Evolutionary conservation across 2,797 vertebrate species (phyloP), one percentile per base, ranked within the genome.

Genomic region (Liparis tanakae): DNA sequence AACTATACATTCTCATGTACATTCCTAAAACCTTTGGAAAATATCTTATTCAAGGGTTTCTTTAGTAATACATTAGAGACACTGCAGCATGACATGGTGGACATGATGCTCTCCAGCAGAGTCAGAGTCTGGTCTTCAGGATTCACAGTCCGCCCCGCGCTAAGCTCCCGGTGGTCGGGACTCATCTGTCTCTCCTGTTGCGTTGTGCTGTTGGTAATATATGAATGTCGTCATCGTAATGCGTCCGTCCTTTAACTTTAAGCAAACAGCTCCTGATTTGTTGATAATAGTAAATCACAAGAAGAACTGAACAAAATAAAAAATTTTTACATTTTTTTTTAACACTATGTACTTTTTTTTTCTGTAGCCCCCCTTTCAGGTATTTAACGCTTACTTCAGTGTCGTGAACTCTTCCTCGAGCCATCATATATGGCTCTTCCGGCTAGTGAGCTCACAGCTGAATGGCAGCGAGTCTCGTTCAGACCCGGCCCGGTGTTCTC

Each of bases 111-210:
- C 18, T 20, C 30, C 44, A 48, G n/a, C 10, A 46, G 25, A 63
- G 20, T 12, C 9, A 1, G 58, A 71, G 72, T 73, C 76, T 82
- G 70, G 65, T 69, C 12, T 43, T 81, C 68, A 59, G 58, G 7
- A 60, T 70, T 76, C 53, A 80, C 6, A 12, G 10, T 67, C 51
- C 46, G 30, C 15, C 58, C 7, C 10, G 43, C 1, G 1, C 54
- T 62, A 41, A 41, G 30, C 25, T 17, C 22, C 64, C 51, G 63
- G 54, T 76, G 74, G 70, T 82, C 76, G 71, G 46, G 65, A 72
- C 63, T 51, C 6, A 54, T 70, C 18, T 18, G 15, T 74, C 7
- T 53, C 34, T 56, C 7, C 18, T 63, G 22, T 37, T 1, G 3
- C 7, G 9, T 71, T 20, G 0, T 12, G 1, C 22, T 1, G n/a